Base-by-base conservation (phyloP, 2,797 vertebrate species). In the Aphelocoma californica region DNA sequence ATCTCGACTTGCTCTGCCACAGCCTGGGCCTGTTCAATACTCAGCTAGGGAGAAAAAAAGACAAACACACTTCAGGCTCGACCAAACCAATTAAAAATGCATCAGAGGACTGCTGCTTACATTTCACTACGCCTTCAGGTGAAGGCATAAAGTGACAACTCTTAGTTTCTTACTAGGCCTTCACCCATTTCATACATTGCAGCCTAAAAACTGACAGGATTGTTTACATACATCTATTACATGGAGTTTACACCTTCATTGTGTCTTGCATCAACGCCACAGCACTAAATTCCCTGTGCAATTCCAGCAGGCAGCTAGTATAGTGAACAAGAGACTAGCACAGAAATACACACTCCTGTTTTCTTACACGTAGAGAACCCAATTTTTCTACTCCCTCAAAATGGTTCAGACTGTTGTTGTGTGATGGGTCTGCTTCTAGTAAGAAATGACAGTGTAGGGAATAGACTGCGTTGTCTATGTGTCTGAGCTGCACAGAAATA, bases 1-100 rank as follows among this genome's bases (percentile, higher is more conserved):
- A 99, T 98, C 97, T 99, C 99, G 81, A 99, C 99, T 97, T 99
- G 99, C 93, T 99, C 99, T 5, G 99, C 99, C 97, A 99, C 99
- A 31, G 99, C 98, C 97, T 99, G 99, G 85, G 99, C 99, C 93
- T 99, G 99, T 93, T 99, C 99, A 93, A 99, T 99, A 96, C 99
- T 99, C 89, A 99, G 98, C 99, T 99, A 97, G 15, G 95, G 96
- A 93, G 93, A 14, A 29, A n/a, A 26, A n/a, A 38, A 14, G 45
- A 25, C 26, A 48, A 32, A 36, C 45, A 62, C 10, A 14, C 8
- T 67, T 42, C 20, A 10, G 42, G 12, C 23, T 72, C 23, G 19
- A 13, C 3, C 50, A 25, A 78, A 62, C 8, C 28, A 36, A 18
- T 38, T 2, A 24, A 42, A 92, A 32, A 83, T 9, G 25, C 60